phyloP scores from a whole-genome alignment of 2,797 vertebrate genomes.

The Notoglanidium macrostoma region DNA sequence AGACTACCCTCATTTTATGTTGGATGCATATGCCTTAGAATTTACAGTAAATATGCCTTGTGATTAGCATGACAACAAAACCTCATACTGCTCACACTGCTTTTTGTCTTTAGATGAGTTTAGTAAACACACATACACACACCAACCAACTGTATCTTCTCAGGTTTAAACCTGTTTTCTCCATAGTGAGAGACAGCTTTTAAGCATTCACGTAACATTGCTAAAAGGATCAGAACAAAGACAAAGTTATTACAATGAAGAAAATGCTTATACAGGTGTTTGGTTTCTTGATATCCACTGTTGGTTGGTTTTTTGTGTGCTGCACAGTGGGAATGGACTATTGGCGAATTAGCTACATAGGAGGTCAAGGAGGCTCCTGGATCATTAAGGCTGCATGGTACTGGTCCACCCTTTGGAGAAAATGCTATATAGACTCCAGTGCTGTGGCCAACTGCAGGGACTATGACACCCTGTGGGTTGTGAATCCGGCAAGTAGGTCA shows the following conservation, averaged over 20 bases:
- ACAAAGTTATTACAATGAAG: constrained; percentile 64
- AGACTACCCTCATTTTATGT: background rate
- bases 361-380: constrained; percentile 75
- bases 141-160: background rate
- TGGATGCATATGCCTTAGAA: background rate
- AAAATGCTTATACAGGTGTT: constrained; percentile 73
- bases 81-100: constrained; percentile 10
- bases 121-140: constrained; percentile 20
- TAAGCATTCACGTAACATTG: background rate
- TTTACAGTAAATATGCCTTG: constrained; percentile 74
- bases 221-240: background rate
- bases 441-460: constrained; percentile 72
- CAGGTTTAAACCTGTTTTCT: constrained; percentile 25
- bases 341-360: constrained; percentile 72
- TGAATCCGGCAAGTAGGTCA: constrained; percentile 49
- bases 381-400: constrained; percentile 78
- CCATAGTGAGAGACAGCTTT: background rate
- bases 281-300: constrained; percentile 72
- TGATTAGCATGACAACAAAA: constrained; percentile 39
- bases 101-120: constrained; percentile 27
- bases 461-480: constrained; percentile 72
- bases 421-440: constrained; percentile 74
- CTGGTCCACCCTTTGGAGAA: constrained; percentile 80
- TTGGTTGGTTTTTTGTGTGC: constrained; percentile 77
- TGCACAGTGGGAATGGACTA: constrained; percentile 77